Percentiles rank a stretch among this genome's conserved stretches.
phyloP scores from a whole-genome alignment of 2,797 vertebrate genomes.

The Xiphorhynchus erythropygius region DNA sequence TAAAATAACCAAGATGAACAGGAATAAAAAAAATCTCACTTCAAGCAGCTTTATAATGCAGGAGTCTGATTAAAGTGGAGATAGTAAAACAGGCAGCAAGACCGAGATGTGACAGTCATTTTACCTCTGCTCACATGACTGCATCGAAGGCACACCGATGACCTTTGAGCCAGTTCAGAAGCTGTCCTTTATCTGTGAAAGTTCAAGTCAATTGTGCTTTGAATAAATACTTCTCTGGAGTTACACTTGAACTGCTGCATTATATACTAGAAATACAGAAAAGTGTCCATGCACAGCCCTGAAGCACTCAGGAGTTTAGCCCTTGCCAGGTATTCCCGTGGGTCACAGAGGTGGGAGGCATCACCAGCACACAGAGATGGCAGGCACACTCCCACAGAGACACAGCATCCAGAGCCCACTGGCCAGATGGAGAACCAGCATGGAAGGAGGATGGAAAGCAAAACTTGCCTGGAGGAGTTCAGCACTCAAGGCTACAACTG shows the following conservation, averaged over 20 bases:
- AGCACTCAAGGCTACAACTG: neutral
- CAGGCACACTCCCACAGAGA: slow-evolving; percentile 42
- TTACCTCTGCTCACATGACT: slow-evolving; percentile 52
- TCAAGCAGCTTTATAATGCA: slow-evolving; percentile 54
- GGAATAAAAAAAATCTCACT: slow-evolving; percentile 3
- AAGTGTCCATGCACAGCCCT: slow-evolving; percentile 64
- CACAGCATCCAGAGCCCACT: neutral
- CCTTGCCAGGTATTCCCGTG: slow-evolving; percentile 38
- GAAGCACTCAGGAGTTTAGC: slow-evolving; percentile 35
- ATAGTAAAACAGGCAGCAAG: slow-evolving; percentile 52
- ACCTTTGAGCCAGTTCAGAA: slow-evolving; percentile 54
- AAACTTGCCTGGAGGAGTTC: slow-evolving; percentile 5
- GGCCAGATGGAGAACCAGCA: neutral
- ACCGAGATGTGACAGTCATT: slow-evolving; percentile 46
- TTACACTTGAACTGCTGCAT: slow-evolving; percentile 40
- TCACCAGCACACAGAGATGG: slow-evolving; percentile 29
- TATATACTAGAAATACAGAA: slow-evolving; percentile 4
- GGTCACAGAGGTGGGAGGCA: neutral
- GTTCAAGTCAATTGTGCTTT: slow-evolving; percentile 65
- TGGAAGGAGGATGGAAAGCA: slow-evolving; percentile 31
- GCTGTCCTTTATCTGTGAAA: slow-evolving; percentile 56
- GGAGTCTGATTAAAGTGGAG: slow-evolving; percentile 46
- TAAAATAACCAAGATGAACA: neutral
- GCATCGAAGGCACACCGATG: slow-evolving; percentile 48
- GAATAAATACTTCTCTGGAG: slow-evolving; percentile 51